A percentile compares a stretch with the other conserved stretches of the same genome.
Evolutionary conservation across 1,140 invertebrate species (phyloP).

Genomic region (Heliothis subflexa): DNA sequence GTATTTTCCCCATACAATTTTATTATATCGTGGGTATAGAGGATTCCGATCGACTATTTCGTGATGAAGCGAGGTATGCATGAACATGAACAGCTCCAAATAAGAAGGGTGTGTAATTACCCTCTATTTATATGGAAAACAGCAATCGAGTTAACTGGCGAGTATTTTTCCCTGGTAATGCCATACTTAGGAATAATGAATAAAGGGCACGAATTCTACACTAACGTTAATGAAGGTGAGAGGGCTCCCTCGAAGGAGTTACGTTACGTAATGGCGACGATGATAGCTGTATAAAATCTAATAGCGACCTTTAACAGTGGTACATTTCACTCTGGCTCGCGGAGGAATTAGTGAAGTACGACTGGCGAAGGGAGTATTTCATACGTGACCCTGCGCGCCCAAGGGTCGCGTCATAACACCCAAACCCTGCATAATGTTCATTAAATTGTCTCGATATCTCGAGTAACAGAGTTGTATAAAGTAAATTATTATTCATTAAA

Average conservation of each 20-base stretch:
- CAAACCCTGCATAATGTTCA: conserved; percentile 43
- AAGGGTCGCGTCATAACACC: conserved; percentile 45
- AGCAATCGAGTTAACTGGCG: conserved; percentile 43
- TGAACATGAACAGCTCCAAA: conserved; percentile 23
- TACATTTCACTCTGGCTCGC: conserved; percentile 52
- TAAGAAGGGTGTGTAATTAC: conserved; percentile 43
- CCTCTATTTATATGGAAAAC: conserved; percentile 44
- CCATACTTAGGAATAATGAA: conserved; percentile 62
- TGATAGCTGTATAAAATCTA: conserved; percentile 77
- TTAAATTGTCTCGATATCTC: conserved; percentile 46
- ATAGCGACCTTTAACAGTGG: conserved; percentile 64
- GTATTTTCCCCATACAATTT: conserved; percentile 15
- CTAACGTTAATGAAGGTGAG: conserved; percentile 71
- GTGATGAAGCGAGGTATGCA: conserved; percentile 36
- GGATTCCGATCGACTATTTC: conserved; percentile 35
- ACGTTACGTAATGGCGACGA: conserved; percentile 71
- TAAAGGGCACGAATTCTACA: conserved; percentile 59
- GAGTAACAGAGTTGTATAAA: conserved; percentile 40
- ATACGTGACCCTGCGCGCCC: conserved; percentile 33
- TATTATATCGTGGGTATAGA: not conserved
- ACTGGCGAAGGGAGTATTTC: conserved; percentile 33
- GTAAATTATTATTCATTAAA: conserved; percentile 41
- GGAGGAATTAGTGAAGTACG: conserved; percentile 35
- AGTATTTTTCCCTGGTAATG: conserved; percentile 54
- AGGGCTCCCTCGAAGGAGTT: conserved; percentile 65